These are phyloP conservation scores for Epizoanthus scotinus DNA, from an alignment of 92 coral and sea anemone species.

Conservation along the genomic window DNA sequence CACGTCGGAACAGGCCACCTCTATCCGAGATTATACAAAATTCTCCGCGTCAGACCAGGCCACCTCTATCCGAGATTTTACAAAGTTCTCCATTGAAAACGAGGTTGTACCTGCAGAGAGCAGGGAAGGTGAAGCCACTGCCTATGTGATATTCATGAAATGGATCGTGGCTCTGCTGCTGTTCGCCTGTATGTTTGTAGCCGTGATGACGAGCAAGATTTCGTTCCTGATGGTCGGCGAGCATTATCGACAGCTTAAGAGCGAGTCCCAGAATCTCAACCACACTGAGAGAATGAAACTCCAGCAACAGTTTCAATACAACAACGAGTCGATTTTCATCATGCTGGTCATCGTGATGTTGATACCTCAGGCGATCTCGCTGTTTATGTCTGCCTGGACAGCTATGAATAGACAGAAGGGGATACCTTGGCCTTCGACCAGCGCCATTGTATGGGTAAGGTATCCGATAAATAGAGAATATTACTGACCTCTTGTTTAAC, in stretches of 20 bases:
- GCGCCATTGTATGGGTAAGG: slow-evolving; percentile 33
- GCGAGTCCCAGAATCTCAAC: slow-evolving; percentile 12
- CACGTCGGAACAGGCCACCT: slow-evolving; percentile 1
- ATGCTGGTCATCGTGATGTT: slow-evolving; percentile 9
- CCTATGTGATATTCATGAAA: slow-evolving; percentile 24
- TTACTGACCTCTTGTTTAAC: too few relatives aligned
- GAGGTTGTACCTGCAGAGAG: slow-evolving; percentile 35
- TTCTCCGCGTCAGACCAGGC: too few relatives aligned
- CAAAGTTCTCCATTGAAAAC: slow-evolving; percentile 31
- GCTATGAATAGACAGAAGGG: slow-evolving; percentile 34
- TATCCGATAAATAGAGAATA: too few relatives aligned
- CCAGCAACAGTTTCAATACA: slow-evolving; percentile 10
- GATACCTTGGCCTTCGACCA: slow-evolving; percentile 31
- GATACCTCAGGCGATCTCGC: slow-evolving; percentile 31
- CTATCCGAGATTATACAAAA: slow-evolving; percentile 3
- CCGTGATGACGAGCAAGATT: slow-evolving; percentile 23
- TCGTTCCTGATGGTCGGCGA: slow-evolving; percentile 31
- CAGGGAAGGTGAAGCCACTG: slow-evolving; percentile 18
- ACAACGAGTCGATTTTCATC: slow-evolving; percentile 28
- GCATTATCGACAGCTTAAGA: slow-evolving; percentile 21
- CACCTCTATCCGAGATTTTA: slow-evolving; percentile 2
- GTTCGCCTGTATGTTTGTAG: slow-evolving; percentile 28
- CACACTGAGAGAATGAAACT: slow-evolving; percentile 1
- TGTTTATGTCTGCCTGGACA: slow-evolving; percentile 36
- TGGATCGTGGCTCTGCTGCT: slow-evolving; percentile 28